Evolutionary conservation across 2,113 vertebrate species (phyloP), one percentile per base, ranked within the genome.

Genomic region (Phasianus colchicus): DNA sequence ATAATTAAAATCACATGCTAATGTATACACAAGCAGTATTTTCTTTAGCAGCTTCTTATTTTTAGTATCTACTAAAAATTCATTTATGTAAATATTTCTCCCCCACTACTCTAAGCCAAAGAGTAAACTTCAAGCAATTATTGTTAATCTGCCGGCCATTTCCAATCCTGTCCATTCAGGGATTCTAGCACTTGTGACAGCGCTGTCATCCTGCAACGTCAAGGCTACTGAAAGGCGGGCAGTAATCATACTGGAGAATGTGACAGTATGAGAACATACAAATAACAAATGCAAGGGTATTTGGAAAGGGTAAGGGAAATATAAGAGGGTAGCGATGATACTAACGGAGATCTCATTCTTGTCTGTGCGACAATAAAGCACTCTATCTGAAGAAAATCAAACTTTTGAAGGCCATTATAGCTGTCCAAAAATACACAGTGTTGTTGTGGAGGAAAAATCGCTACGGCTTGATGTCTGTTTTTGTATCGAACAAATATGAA

Each of bases 51-150:
- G 73, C 11, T 74, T 83, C 77, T 86, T 93, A 92, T 92, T 95
- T 95, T 95, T 90, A 91, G 83, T 36, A 78, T 18, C 43, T 78
- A 69, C 75, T 93, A 90, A 92, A 83, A 94, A 94, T 91, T 88
- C 40, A 70, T 92, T 92, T 94, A 90, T 82, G 86, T 66, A 96
- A 94, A 88, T 75, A 83, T 70, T 91, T 90, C 1, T 13, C 47
- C 43, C 43, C 65, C 40, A 34, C 48, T 79, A 58, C 77, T 86
- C 86, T 66, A 86, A 91, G 72, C 73, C 58, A 86, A 86, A 90
- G 85, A 83, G 82, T 67, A 69, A 95, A 65, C 83, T 84, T 91
- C 30, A 83, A 67, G 88, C 54, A 72, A 90, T 58, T 8, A 7
- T 24, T 88, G 86, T 76, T 70, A 92, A 93, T 90, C 63, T 87